phyloP scores from a whole-genome alignment of 2,113 vertebrate species.

The Cyprinus carpio region DNA sequence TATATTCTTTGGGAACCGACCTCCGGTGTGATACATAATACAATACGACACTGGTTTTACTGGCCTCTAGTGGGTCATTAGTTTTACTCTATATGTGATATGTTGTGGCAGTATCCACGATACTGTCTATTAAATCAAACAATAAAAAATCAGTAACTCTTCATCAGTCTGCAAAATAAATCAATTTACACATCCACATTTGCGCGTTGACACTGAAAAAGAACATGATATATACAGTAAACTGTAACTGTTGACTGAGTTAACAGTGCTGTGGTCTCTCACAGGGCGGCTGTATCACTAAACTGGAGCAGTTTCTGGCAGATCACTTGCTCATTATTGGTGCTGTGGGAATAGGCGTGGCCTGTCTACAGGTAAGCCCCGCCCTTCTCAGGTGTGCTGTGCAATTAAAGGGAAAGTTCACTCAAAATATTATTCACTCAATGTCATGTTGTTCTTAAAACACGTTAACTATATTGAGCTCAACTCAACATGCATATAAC shows the following conservation, averaged over 20 bases:
- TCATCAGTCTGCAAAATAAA: slow-evolving; percentile 8
- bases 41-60: not conserved
- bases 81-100: not conserved
- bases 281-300: slow-evolving; percentile 84
- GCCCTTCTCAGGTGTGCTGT: no score
- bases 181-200: slow-evolving; percentile 5
- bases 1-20: not conserved
- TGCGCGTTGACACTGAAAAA: not conserved
- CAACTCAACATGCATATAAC: not conserved
- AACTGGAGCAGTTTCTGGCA: slow-evolving; percentile 82
- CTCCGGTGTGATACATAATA: slow-evolving; percentile 1
- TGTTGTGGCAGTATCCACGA: not conserved
- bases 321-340: slow-evolving; percentile 83
- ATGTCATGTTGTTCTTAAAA: no score
- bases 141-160: not conserved
- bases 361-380: slow-evolving; percentile 80
- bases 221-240: not conserved
- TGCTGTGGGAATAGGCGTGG: slow-evolving; percentile 83
- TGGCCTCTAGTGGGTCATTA: slow-evolving; percentile 1
- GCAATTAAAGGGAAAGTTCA: not conserved
- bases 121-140: not conserved
- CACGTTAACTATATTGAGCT: no score
- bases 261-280: slow-evolving; percentile 31
- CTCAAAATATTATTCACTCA: not conserved
- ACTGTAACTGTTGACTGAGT: not conserved